Base-by-base conservation (phyloP, 2,888 invertebrate species). In the Stenodema calcarata region DNA sequence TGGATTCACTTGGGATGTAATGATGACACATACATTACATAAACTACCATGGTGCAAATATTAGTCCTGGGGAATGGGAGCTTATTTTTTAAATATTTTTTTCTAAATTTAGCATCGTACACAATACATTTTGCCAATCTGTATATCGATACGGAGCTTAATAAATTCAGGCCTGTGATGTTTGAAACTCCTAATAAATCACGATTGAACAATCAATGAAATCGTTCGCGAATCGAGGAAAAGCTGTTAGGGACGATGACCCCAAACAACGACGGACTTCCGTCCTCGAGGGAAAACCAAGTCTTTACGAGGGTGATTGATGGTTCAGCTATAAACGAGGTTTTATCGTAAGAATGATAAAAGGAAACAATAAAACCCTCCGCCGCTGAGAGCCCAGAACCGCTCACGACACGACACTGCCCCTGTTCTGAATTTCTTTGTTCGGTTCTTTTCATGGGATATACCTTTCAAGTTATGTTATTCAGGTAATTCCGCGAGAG, bases 281-380 rank as follows among this genome's bases (percentile, higher is more conserved):
- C 78, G 78, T 27, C 62, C 23, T 9, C 23, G n/a, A 70, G 44
- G 44, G 44, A 18, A 23, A 78, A 44, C 78, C n/a, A 27, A 78
- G 78, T 44, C 78, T 78, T 78, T 44, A 78, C 42, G 78, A 78
- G 41, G 78, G 78, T 78, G 78, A 78, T 78, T 44, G 78, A 78
- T 78, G 78, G 78, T 41, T 27, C 42, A 3, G 23, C 41, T 27
- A 78, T 78, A 78, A 78, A 78, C 35, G 78, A 23, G 78, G 78
- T 23, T 42, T 42, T n/a, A n/a, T 42, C 44, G 42, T 42, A 78
- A 78, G 41, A 42, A 78, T 78, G 23, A 44, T 35, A 35, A 35
- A 7, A 23, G 78, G 44, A 44, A 78, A 78, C 78, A 78, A 44
- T 78, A 78, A 76, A 78, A 73, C 62, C 23, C 23, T 23, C 23